Evolutionary conservation across 1,140 invertebrate genomes (phyloP).

Genomic region (Trichogramma pretiosum): DNA sequence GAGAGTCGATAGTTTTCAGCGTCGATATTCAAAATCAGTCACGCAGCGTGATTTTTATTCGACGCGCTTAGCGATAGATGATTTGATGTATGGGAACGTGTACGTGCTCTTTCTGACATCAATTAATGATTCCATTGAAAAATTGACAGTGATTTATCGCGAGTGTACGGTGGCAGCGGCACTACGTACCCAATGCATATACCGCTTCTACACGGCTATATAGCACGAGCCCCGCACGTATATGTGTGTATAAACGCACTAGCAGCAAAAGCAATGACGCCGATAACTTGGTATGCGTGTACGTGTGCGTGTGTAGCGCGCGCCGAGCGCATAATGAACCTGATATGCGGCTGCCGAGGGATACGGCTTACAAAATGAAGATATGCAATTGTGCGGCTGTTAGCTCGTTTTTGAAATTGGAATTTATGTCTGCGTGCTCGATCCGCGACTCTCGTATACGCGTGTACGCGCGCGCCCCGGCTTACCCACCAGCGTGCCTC

Average conservation of each 20-base stretch:
- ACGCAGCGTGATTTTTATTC: conserved; percentile 1
- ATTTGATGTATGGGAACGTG: not conserved
- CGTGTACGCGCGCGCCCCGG: too few relatives aligned
- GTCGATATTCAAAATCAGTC: too few relatives aligned
- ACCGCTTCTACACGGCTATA: too few relatives aligned
- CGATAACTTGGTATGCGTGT: not conserved
- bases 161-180: too few relatives aligned
- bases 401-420: not conserved
- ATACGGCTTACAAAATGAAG: conserved; percentile 2
- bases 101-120: not conserved
- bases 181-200: too few relatives aligned
- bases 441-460: too few relatives aligned
- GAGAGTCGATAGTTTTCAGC: too few relatives aligned
- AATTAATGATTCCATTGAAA: conserved; percentile 10
- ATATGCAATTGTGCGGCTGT: not conserved
- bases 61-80: too few relatives aligned
- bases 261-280: not conserved
- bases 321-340: not conserved
- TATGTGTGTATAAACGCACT: too few relatives aligned
- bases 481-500: too few relatives aligned
- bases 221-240: too few relatives aligned
- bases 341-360: not conserved
- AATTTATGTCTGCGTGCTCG: conserved; percentile 1
- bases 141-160: conserved; percentile 8
- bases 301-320: not conserved